Percentiles rank a stretch among this genome's conserved stretches.
phyloP scores from a whole-genome alignment of 1,140 invertebrate genomes.

The Phocides pigmalion region DNA sequence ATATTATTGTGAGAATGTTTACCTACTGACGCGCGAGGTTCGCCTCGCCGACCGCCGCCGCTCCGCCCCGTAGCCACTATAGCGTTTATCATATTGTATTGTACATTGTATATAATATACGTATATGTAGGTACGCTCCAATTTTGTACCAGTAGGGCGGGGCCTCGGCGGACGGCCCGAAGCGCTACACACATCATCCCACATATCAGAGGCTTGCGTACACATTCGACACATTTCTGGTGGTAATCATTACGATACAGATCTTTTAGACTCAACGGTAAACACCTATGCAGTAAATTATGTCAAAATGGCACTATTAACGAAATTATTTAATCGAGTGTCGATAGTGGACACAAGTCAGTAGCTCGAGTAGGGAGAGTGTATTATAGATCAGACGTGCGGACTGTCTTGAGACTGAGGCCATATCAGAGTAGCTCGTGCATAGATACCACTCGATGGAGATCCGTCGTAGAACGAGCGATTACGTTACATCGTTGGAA shows the following conservation, averaged over 20 bases:
- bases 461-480: conserved; percentile 77
- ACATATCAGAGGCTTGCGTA: conserved; percentile 78
- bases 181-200: conserved; percentile 78
- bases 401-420: conserved; percentile 81
- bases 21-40: conserved; percentile 67
- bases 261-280: conserved; percentile 21
- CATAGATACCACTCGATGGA: conserved; percentile 51
- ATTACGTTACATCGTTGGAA: conserved; percentile 59
- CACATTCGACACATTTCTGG: conserved; percentile 49
- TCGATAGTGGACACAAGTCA: conserved; percentile 64
- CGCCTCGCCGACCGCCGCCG: conserved; percentile 58
- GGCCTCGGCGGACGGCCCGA: conserved; percentile 61
- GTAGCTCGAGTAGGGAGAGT: conserved; percentile 78
- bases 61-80: conserved; percentile 65
- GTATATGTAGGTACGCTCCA: conserved; percentile 73
- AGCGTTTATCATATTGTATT: conserved; percentile 74
- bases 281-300: conserved; percentile 17
- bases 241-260: conserved; percentile 9
- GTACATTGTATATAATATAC: conserved; percentile 82
- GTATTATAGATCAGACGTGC: conserved; percentile 78
- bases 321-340: conserved; percentile 40
- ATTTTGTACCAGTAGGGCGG: conserved; percentile 70
- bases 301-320: conserved; percentile 29
- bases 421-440: conserved; percentile 79
- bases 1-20: conserved; percentile 80